Percentiles rank a stretch among this genome's conserved stretches.
Evolutionary conservation across 2,797 vertebrate species (phyloP).

Genomic region (Phoebastria nigripes): DNA sequence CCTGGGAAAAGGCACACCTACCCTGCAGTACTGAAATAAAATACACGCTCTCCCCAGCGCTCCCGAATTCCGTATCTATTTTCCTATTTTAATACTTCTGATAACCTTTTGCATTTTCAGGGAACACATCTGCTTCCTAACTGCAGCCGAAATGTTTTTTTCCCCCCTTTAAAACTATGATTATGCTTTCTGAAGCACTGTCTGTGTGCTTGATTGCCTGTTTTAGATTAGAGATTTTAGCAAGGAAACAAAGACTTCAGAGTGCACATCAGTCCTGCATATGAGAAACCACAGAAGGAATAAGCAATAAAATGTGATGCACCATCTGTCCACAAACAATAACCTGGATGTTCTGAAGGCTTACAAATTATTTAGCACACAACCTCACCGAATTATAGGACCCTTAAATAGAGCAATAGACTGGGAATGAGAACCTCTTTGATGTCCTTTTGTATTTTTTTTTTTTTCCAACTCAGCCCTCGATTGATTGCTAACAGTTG

Average conservation of each 20-base stretch:
- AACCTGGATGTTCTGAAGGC: conserved; percentile 91
- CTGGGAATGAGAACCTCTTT: conserved; percentile 64
- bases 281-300: conserved; percentile 92
- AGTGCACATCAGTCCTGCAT: conserved; percentile 76
- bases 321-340: conserved; percentile 97
- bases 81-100: conserved; percentile 59
- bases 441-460: conserved; percentile 63
- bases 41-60: not conserved
- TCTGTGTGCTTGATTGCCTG: conserved; percentile 78
- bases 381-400: conserved; percentile 79
- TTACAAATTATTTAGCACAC: conserved; percentile 89
- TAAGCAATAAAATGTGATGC: conserved; percentile 89
- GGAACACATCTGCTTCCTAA: conserved; percentile 69
- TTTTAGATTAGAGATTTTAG: conserved; percentile 81
- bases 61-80: not conserved
- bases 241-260: conserved; percentile 80
- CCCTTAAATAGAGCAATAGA: conserved; percentile 71
- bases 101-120: conserved; percentile 54
- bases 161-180: conserved; percentile 73
- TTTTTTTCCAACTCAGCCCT: conserved; percentile 28
- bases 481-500: conserved; percentile 71
- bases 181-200: conserved; percentile 76
- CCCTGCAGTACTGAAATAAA: not conserved
- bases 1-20: conserved; percentile 46
- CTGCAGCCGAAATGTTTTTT: conserved; percentile 54